These are phyloP conservation scores for Spea bombifrons DNA, from an alignment of 2,113 vertebrate genomes.

Conservation along the genomic window DNA sequence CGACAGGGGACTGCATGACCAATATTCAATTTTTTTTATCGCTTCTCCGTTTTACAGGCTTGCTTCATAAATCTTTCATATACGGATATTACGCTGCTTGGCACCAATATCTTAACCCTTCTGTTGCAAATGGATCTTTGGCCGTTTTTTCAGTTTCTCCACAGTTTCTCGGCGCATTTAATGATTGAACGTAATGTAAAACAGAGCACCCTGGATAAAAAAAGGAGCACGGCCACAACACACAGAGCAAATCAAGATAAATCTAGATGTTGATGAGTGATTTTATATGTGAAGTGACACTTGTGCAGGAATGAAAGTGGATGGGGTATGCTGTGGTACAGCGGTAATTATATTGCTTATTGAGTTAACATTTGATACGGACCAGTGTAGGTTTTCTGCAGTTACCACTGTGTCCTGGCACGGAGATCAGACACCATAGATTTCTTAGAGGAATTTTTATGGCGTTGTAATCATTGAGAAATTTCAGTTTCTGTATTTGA, in stretches of 20 bases:
- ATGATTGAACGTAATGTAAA: neutral
- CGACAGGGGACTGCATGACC: too few relatives aligned
- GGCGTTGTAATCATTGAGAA: constrained; percentile 21
- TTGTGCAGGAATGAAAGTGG: constrained; percentile 11
- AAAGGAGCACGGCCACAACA: neutral
- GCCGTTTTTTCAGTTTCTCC: neutral
- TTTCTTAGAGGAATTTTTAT: constrained; percentile 20
- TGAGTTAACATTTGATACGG: constrained; percentile 29
- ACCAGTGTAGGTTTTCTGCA: constrained; percentile 19
- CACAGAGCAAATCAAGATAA: constrained; percentile 5
- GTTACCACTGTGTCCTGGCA: constrained; percentile 28
- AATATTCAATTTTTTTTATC: too few relatives aligned
- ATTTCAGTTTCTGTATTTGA: constrained; percentile 28
- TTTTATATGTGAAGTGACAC: constrained; percentile 36
- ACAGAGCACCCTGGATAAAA: neutral
- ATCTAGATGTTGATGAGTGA: constrained; percentile 20
- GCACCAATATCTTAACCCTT: too few relatives aligned
- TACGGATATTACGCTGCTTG: too few relatives aligned
- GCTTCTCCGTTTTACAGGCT: too few relatives aligned
- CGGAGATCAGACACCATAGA: constrained; percentile 7
- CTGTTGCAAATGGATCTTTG: neutral
- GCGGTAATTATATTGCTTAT: constrained; percentile 16
- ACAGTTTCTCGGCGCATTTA: neutral
- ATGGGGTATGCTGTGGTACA: constrained; percentile 20
- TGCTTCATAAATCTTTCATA: too few relatives aligned